Evolutionary conservation across 2,888 invertebrate genomes (phyloP), one percentile per base, ranked within the genome.

Genomic region (Caenorhabditis sp.): DNA sequence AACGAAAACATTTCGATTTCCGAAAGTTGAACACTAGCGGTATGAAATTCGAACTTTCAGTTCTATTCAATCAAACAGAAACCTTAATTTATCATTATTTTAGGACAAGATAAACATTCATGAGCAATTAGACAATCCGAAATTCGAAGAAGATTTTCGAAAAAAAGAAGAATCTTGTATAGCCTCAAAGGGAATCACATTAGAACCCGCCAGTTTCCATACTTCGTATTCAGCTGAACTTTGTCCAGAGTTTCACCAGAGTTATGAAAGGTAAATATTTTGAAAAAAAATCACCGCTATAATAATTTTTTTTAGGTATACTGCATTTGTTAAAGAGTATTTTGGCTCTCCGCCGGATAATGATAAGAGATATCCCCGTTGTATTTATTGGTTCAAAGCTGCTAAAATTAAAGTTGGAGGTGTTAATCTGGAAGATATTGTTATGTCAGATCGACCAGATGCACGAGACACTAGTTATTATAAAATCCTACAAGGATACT

Each of bases 111-210:
- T 58, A 5, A 49, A 3, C 3, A 17, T 25, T 25, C 68, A 60
- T 17, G 68, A 73, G 58, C 68, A 63, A 17, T 56, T 68, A 17
- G 81, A 82, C 57, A 78, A 82, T 65, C 81, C 81, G 26, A 67
- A 74, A 56, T 76, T 82, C 43, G 81, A 82, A 49, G 73, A 72
- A n/a, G 66, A 70, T n/a, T 70, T 80, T 12, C 63, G 71, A 63
- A 63, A 66, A 26, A 70, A 74, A 10, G 77, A 80, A 50, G 66
- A 67, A 21, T 66, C 75, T 36, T 81, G 81, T 68, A 63, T 71
- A 67, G 70, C 20, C 53, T 70, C 75, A 2, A 63, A 64, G 1
- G 64, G 60, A 52, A 63, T 77, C 43, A 69, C 61, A 20, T 57
- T 73, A 17, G 76, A 72, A 27, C 60, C 70, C 8, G 66, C 66